A percentile compares a stretch with the other conserved stretches of the same genome.
Evolutionary conservation across 2,113 vertebrate genomes (phyloP).

Genomic region (Callorhinus ursinus): DNA sequence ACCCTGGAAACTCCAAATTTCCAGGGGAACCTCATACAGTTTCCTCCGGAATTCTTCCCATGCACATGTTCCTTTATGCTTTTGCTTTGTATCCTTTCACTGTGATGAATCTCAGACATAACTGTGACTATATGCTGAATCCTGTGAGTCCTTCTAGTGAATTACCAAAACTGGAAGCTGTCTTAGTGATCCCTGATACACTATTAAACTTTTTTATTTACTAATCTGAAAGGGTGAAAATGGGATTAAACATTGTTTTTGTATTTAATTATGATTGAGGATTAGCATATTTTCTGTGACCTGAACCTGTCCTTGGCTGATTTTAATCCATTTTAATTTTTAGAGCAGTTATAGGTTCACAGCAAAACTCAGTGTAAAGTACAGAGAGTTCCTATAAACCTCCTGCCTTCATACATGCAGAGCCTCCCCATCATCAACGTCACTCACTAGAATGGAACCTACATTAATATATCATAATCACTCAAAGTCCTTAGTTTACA

Average conservation of each 20-base stretch:
- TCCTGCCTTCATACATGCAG: accelerated
- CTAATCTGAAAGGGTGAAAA: background rate
- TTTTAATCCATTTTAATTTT: background rate
- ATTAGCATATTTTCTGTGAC: background rate
- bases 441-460: no score
- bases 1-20: background rate
- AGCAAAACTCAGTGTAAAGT: background rate
- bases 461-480: background rate
- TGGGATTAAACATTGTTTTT: background rate
- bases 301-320: background rate
- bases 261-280: background rate
- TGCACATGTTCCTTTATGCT: background rate
- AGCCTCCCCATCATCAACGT: background rate
- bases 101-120: background rate
- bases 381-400: background rate
- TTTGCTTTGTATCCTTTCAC: background rate
- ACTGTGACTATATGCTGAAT: background rate
- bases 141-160: background rate
- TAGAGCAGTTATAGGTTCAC: background rate
- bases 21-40: background rate
- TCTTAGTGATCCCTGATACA: background rate
- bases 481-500: background rate
- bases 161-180: background rate
- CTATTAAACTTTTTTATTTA: background rate
- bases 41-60: background rate